Conservation (phyloP, 2,888 invertebrate genomes). For the Amblyjoppa fuscipennis region DNA sequence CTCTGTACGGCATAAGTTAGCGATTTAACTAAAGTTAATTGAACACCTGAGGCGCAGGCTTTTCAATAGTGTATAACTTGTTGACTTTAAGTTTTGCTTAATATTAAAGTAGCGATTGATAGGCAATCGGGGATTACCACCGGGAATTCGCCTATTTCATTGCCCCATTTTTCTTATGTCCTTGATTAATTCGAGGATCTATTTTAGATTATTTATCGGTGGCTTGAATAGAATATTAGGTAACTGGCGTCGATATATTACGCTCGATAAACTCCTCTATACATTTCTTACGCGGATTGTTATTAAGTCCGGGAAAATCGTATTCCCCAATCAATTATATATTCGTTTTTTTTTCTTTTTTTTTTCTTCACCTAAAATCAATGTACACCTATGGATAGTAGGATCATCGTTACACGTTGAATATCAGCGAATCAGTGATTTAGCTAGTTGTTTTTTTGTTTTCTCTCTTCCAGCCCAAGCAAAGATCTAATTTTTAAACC, state of each 20-base stretch:
- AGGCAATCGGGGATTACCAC: slow-evolving; percentile 46
- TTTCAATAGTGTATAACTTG: slow-evolving; percentile 51
- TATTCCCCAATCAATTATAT: slow-evolving; percentile 61
- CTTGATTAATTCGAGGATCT: slow-evolving; percentile 47
- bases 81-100: slow-evolving; percentile 51
- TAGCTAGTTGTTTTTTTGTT: neutral
- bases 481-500: neutral
- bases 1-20: slow-evolving; percentile 23
- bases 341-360: slow-evolving; percentile 26
- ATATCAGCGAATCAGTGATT: slow-evolving; percentile 41
- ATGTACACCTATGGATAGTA: slow-evolving; percentile 65
- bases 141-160: slow-evolving; percentile 49
- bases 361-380: slow-evolving; percentile 41
- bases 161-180: slow-evolving; percentile 55
- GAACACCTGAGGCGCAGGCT: slow-evolving; percentile 47
- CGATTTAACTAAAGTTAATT: slow-evolving; percentile 39
- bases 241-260: slow-evolving; percentile 66
- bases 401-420: slow-evolving; percentile 62
- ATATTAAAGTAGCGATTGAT: slow-evolving; percentile 50
- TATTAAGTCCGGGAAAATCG: slow-evolving; percentile 42
- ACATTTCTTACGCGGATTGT: slow-evolving; percentile 47
- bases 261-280: slow-evolving; percentile 65
- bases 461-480: neutral
- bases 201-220: slow-evolving; percentile 63
- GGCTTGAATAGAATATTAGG: slow-evolving; percentile 66